Evolutionary conservation across 2,113 vertebrate species (phyloP).

Genomic region (Perca schrenkii): DNA sequence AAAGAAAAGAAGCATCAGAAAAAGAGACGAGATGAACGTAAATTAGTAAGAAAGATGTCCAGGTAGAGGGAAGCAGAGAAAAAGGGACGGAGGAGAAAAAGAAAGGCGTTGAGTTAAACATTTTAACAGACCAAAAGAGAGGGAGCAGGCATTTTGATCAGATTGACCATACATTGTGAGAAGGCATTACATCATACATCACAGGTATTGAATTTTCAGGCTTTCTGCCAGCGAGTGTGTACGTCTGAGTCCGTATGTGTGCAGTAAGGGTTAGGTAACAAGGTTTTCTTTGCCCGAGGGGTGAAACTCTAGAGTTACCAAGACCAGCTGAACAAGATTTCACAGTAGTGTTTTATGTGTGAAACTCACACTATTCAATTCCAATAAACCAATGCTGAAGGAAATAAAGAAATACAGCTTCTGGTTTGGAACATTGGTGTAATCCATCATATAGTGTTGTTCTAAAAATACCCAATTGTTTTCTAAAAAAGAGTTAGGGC

Average conservation of each 20-base stretch:
- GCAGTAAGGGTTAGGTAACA: conserved; percentile 17
- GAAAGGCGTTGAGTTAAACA: conserved; percentile 24
- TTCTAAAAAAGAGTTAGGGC: background rate
- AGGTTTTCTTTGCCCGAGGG: conserved; percentile 28
- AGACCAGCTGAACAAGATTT: conserved; percentile 33
- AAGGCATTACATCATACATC: conserved; percentile 17
- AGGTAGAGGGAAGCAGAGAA: conserved; percentile 29
- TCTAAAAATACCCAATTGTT: background rate
- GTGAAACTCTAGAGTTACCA: conserved; percentile 27
- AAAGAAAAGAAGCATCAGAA: conserved; percentile 47
- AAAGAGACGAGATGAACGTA: conserved; percentile 39
- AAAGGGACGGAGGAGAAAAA: conserved; percentile 42
- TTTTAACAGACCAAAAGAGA: conserved; percentile 5
- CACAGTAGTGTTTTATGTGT: background rate
- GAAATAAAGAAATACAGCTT: background rate
- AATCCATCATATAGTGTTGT: conserved; percentile 1
- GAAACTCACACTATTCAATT: conserved; percentile 3
- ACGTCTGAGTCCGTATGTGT: conserved; percentile 13
- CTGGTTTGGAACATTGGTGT: background rate
- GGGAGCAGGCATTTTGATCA: conserved; percentile 7
- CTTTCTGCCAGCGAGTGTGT: conserved; percentile 8
- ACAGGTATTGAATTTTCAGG: conserved; percentile 30
- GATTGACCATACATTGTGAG: conserved; percentile 15
- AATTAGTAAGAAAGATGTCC: conserved; percentile 27
- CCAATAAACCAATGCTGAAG: background rate